Percentiles rank a stretch among this genome's conserved stretches.
Conservation (phyloP, 2,113 vertebrate genomes). For the Rhinichthys klamathensis region DNA sequence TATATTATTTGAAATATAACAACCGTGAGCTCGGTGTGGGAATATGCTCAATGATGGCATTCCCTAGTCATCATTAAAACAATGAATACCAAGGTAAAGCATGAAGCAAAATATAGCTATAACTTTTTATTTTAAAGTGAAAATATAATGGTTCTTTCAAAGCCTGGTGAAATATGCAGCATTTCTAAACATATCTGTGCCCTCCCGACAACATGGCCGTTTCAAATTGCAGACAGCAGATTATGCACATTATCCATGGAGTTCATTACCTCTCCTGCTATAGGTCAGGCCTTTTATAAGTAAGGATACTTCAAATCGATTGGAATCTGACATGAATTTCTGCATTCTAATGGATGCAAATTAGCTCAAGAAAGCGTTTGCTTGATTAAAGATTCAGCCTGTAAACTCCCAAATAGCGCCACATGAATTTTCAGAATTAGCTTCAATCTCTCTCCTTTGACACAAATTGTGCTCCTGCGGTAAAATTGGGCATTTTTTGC, state of each 20-base stretch:
- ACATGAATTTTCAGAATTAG: conserved; percentile 2
- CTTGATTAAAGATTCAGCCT: conserved; percentile 15
- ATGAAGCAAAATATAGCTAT: neutral
- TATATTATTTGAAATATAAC: conserved; percentile 37
- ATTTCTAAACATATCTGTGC: too few species aligned
- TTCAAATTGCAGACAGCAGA: neutral
- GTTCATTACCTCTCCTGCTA: neutral
- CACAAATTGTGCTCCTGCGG: conserved; percentile 11
- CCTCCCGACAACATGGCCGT: neutral
- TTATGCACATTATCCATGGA: neutral
- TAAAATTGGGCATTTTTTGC: neutral
- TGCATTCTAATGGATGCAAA: conserved; percentile 13
- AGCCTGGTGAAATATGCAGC: neutral
- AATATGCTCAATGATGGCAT: neutral
- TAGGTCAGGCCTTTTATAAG: conserved; percentile 16
- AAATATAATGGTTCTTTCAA: neutral
- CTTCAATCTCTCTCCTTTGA: neutral
- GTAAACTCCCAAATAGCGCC: neutral
- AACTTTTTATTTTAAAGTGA: neutral
- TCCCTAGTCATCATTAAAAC: conserved; percentile 9
- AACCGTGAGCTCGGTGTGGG: neutral
- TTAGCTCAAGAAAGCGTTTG: neutral
- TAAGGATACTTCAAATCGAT: conserved; percentile 5
- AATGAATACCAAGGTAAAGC: neutral
- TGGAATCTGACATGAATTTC: conserved; percentile 13